These are phyloP conservation scores for Drosophila ironensis DNA, from an alignment of 1,140 invertebrate species.

Conservation along the genomic window DNA sequence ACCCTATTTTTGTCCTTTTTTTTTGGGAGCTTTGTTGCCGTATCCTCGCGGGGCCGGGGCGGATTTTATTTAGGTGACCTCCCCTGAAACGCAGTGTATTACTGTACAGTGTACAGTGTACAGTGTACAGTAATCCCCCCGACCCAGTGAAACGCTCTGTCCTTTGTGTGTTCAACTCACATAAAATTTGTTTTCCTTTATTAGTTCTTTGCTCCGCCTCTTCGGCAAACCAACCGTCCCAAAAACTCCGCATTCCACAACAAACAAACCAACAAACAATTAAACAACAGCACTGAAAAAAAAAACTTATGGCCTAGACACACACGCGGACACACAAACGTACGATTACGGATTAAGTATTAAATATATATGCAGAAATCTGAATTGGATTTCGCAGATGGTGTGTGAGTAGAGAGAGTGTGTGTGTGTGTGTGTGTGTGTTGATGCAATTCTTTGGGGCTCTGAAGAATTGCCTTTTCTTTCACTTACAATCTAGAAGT, in stretches of 20 bases:
- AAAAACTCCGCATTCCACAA: constrained; percentile 7
- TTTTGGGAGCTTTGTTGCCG: background rate
- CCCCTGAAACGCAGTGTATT: constrained; percentile 19
- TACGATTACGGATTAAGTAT: background rate
- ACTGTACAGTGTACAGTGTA: background rate
- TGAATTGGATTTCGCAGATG: background rate
- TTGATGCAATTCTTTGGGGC: constrained; percentile 29
- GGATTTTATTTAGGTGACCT: constrained; percentile 61
- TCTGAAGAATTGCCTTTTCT: constrained; percentile 29
- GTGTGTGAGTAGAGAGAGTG: background rate
- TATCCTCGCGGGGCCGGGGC: constrained; percentile 42
- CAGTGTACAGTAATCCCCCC: constrained; percentile 1
- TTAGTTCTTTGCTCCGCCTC: constrained; percentile 53
- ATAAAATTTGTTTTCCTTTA: constrained; percentile 73
- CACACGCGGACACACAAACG: constrained; percentile 20
- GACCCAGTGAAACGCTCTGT: constrained; percentile 15
- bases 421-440: background rate
- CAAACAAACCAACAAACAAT: constrained; percentile 16
- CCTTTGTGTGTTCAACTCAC: constrained; percentile 65
- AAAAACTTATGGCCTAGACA: constrained; percentile 52
- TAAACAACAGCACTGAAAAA: constrained; percentile 41
- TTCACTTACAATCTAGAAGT: constrained; percentile 13
- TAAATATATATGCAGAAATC: background rate
- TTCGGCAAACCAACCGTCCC: no score
- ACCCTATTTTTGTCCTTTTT: constrained; percentile 36